Conservation (phyloP, 2,113 vertebrate species). For the Microtus pennsylvanicus region DNA sequence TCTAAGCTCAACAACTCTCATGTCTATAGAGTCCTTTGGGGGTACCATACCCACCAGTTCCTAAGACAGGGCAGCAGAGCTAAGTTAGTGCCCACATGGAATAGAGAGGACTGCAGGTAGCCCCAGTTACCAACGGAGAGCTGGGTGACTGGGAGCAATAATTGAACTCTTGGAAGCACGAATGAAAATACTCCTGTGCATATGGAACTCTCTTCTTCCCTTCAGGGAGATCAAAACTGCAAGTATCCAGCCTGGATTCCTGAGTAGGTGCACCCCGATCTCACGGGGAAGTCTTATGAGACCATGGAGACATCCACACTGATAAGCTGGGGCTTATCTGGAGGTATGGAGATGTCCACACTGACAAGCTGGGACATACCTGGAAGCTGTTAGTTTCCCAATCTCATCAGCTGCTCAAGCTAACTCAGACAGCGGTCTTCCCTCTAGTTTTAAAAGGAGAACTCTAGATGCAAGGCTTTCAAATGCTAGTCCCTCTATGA, state of each 20-base stretch:
- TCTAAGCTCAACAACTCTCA: not conserved
- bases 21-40: not conserved
- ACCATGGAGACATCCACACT: not conserved
- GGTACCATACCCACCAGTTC: not conserved
- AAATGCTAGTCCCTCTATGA: not conserved
- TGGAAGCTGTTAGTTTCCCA: not conserved
- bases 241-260: not conserved
- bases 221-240: not conserved
- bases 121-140: not conserved
- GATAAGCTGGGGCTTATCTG: too few relatives aligned
- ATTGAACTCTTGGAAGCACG: not conserved
- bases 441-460: not conserved
- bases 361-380: not conserved
- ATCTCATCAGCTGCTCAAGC: not conserved
- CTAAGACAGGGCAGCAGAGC: not conserved
- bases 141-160: not conserved
- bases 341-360: too few relatives aligned
- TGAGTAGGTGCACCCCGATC: not conserved
- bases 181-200: not conserved
- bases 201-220: not conserved
- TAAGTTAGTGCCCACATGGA: not conserved
- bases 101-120: not conserved
- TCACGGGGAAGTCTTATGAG: not conserved
- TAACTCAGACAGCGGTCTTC: not conserved
- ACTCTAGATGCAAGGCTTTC: slow-evolving; percentile 1